These are phyloP conservation scores for Mayetiola destructor DNA, from an alignment of 2,888 invertebrate genomes.

Conservation along the genomic window DNA sequence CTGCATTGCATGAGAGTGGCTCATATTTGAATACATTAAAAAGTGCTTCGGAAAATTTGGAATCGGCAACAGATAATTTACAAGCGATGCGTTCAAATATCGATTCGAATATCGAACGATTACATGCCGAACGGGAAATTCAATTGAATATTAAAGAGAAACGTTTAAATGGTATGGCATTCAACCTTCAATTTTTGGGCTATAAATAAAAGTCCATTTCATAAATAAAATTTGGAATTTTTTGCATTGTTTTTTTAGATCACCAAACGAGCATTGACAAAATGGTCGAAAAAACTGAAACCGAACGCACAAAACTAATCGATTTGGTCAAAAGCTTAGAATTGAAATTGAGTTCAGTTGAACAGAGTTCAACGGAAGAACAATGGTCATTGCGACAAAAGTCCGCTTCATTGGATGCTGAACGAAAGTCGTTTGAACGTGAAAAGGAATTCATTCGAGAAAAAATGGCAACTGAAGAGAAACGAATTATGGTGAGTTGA, in stretches of 20 bases:
- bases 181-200: not conserved
- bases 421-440: constrained; percentile 29
- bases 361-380: constrained; percentile 30
- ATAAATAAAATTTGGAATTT: not conserved
- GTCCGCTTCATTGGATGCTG: constrained; percentile 30
- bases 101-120: constrained; percentile 24
- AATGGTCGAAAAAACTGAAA: constrained; percentile 26
- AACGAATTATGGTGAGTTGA: constrained; percentile 24
- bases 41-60: constrained; percentile 29
- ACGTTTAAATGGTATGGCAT: constrained; percentile 23
- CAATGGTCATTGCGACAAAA: constrained; percentile 33
- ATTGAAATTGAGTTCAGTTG: constrained; percentile 27
- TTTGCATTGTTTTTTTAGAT: no score
- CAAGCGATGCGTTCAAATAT: constrained; percentile 29
- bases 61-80: constrained; percentile 24
- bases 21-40: constrained; percentile 31
- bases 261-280: constrained; percentile 28
- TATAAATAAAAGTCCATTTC: not conserved
- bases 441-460: constrained; percentile 31
- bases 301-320: constrained; percentile 30
- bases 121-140: constrained; percentile 27
- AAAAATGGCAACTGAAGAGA: constrained; percentile 30
- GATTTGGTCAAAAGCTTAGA: constrained; percentile 32
- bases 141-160: constrained; percentile 27
- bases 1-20: constrained; percentile 30